Conservation (phyloP, 2,888 invertebrate genomes). For the Scaptomyza flava region DNA sequence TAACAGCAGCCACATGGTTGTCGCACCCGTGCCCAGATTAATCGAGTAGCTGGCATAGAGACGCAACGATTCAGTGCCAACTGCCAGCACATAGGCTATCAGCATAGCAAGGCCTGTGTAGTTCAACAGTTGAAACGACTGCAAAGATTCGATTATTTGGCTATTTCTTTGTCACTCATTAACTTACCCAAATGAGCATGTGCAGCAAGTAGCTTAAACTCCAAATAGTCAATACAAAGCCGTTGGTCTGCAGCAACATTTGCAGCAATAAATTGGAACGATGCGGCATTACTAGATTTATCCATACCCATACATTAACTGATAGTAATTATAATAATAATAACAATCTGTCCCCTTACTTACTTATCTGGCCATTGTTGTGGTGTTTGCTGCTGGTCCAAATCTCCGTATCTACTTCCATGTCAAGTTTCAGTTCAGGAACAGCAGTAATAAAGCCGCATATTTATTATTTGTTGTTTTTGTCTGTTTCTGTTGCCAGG, state of each 20-base stretch:
- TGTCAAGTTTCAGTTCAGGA: background rate
- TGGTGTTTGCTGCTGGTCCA: constrained; percentile 19
- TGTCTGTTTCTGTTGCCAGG: constrained; percentile 27
- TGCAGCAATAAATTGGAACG: too few species aligned
- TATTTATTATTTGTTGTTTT: background rate
- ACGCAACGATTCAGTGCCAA: constrained; percentile 90
- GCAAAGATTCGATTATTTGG: background rate
- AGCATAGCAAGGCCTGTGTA: constrained; percentile 70
- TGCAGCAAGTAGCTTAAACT: constrained; percentile 74
- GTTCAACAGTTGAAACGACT: constrained; percentile 72
- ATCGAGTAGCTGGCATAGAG: constrained; percentile 94
- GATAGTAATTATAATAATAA: too few species aligned
- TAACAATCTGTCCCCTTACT: background rate
- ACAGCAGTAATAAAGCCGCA: background rate
- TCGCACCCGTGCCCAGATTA: constrained; percentile 92
- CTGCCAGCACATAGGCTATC: constrained; percentile 85
- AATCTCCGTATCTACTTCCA: constrained; percentile 14
- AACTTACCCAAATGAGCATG: constrained; percentile 74
- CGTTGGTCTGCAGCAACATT: constrained; percentile 93
- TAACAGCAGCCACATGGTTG: constrained; percentile 95
- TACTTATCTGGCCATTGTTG: constrained; percentile 28
- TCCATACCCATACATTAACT: too few species aligned
- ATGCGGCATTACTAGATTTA: too few species aligned
- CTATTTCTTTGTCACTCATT: too few species aligned
- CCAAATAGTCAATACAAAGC: constrained; percentile 91